Conservation (phyloP, 1,140 invertebrate species). For the Tetranychus urticae region DNA sequence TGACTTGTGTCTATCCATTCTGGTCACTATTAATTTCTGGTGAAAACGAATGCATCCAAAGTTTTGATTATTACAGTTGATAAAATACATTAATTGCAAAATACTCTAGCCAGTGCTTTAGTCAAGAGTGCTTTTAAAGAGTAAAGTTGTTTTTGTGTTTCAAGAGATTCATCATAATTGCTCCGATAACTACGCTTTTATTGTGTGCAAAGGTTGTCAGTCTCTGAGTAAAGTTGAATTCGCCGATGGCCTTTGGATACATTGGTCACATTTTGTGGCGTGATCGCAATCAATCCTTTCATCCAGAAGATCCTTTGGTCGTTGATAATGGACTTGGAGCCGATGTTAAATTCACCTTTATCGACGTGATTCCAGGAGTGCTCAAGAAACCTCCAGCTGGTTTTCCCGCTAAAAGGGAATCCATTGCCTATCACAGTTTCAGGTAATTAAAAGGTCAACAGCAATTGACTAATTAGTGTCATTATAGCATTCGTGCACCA, state of each 20-base stretch:
- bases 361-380: slow-evolving; percentile 7
- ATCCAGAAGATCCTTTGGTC: slow-evolving; percentile 7
- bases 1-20: too few species aligned
- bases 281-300: neutral
- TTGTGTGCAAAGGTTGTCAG: too few species aligned
- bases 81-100: too few species aligned
- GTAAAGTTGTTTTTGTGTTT: too few species aligned
- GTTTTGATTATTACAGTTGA: too few species aligned
- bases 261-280: neutral
- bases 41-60: too few species aligned
- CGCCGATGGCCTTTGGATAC: neutral
- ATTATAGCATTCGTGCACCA: neutral
- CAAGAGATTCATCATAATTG: too few species aligned
- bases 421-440: slow-evolving; percentile 3
- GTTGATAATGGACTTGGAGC: slow-evolving; percentile 1
- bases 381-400: neutral
- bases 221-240: neutral
- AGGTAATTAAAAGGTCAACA: neutral
- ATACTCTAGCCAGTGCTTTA: too few species aligned
- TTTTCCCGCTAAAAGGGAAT: neutral
- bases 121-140: too few species aligned
- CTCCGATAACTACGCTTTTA: too few species aligned
- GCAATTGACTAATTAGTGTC: neutral
- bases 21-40: too few species aligned
- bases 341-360: slow-evolving; percentile 7